Conservation (phyloP, 2,888 invertebrate species). For the Eubasilissa splendida region DNA sequence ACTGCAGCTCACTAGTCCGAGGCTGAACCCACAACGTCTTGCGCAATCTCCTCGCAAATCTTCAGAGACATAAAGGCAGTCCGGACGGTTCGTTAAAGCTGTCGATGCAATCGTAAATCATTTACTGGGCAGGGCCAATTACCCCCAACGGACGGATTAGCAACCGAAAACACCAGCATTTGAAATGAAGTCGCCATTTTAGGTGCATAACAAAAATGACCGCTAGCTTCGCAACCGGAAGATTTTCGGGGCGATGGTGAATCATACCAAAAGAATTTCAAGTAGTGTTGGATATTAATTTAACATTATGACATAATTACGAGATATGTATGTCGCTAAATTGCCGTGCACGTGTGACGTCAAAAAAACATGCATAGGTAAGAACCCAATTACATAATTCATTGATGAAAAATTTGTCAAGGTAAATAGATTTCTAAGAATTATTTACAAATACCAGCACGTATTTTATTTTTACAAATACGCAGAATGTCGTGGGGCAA, state of each 20-base stretch:
- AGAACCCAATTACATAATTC: too few species aligned
- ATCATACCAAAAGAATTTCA: too few species aligned
- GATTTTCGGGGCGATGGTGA: too few species aligned
- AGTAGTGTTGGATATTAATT: too few species aligned
- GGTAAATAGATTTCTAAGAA: too few species aligned
- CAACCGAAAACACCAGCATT: slow-evolving; percentile 20
- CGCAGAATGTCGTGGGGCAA: neutral
- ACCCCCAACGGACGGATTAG: slow-evolving; percentile 26
- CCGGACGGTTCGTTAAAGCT: slow-evolving; percentile 34
- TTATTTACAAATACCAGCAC: too few species aligned
- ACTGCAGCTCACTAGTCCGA: neutral
- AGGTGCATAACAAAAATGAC: neutral
- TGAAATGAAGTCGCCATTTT: slow-evolving; percentile 22
- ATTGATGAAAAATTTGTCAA: too few species aligned
- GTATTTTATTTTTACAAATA: neutral
- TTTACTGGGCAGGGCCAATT: slow-evolving; percentile 31
- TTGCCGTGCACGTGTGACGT: too few species aligned
- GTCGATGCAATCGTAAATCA: slow-evolving; percentile 39
- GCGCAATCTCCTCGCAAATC: slow-evolving; percentile 28
- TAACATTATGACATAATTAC: too few species aligned
- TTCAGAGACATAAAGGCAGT: neutral
- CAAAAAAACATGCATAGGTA: too few species aligned
- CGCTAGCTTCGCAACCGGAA: neutral
- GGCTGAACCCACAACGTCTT: neutral
- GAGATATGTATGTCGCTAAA: too few species aligned